Percentiles rank a stretch among this genome's conserved stretches.
Conservation (phyloP, 2,113 vertebrate species). For the Gallinago undulata region DNA sequence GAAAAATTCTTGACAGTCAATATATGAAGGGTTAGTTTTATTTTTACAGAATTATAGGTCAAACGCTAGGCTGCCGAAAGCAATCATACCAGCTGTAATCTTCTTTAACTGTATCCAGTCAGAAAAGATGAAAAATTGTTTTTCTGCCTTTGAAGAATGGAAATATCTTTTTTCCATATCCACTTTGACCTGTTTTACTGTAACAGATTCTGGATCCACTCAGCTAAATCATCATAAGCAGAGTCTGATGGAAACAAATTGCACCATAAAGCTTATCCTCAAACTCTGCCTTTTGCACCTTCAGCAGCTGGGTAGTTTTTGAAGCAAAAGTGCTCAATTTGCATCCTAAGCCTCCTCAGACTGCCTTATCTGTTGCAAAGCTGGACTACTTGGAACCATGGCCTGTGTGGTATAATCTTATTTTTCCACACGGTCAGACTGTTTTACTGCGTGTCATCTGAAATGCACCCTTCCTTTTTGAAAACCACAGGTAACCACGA, state of each 20-base stretch:
- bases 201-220: constrained; percentile 1
- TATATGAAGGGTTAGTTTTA: neutral
- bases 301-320: neutral
- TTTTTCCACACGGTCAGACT: constrained; percentile 25
- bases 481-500: neutral
- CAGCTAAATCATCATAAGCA: neutral
- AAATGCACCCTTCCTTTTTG: constrained; percentile 14
- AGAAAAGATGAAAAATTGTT: constrained; percentile 53
- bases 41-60: constrained; percentile 35
- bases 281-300: constrained; percentile 34
- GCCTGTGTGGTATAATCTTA: constrained; percentile 11
- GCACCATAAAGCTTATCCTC: neutral
- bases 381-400: neutral
- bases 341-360: neutral
- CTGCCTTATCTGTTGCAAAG: constrained; percentile 15
- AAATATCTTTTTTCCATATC: constrained; percentile 14
- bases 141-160: constrained; percentile 47
- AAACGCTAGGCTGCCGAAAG: neutral
- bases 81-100: constrained; percentile 27
- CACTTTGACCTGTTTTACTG: constrained; percentile 24
- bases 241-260: constrained; percentile 28
- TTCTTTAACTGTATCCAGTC: constrained; percentile 33
- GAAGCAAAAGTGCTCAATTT: constrained; percentile 2
- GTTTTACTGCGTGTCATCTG: neutral
- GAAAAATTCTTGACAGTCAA: neutral